Base-by-base conservation (phyloP, 1,140 invertebrate species). In the Bombus superbus region DNA sequence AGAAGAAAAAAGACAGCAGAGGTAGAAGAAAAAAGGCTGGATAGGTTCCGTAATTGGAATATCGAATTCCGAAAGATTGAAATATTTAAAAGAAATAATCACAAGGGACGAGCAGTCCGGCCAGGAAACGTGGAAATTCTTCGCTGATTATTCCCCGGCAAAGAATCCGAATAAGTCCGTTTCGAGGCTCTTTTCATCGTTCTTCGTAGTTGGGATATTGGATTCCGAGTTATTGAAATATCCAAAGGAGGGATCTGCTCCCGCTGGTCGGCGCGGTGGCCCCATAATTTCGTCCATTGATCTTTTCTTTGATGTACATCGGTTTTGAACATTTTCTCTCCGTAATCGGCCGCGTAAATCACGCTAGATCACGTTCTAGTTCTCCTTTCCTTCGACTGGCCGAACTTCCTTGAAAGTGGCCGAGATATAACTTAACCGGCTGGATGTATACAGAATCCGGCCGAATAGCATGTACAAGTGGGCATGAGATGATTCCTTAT, bases 51-150 rank as follows among this genome's bases (percentile, higher is more conserved):
- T 85, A 85, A 85, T 80, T 73, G 68, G 77, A 72, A 64, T 85
- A 85, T 80, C 68, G 83, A 72, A 80, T 80, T 72, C 68, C 76
- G 77, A 80, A 73, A 73, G 68, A 72, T 72, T 80, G 83, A 85
- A 85, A 71, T 85, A 71, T 85, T 85, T 85, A 85, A 85, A 85
- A 85, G 83, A 85, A 85, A 85, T 85, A 85, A 85, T 85, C 77
- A 80, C 77, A 32, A 28, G 53, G 9, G 18, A 40, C 32, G 76
- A 32, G 53, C 40, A 5, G 68, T 10, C 68, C 42, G 32, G 40
- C 25, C 53, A 32, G 57, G 83, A 73, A 80, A 38, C 77, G 83
- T 71, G 59, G 76, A 73, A 85, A 80, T 85, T 85, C 83, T 71
- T 64, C 69, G 76, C 77, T 85, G 83, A 85, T 85, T 85, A 85